These are phyloP conservation scores for Junonia oenone DNA, from an alignment of 2,888 invertebrate genomes.

Conservation along the genomic window DNA sequence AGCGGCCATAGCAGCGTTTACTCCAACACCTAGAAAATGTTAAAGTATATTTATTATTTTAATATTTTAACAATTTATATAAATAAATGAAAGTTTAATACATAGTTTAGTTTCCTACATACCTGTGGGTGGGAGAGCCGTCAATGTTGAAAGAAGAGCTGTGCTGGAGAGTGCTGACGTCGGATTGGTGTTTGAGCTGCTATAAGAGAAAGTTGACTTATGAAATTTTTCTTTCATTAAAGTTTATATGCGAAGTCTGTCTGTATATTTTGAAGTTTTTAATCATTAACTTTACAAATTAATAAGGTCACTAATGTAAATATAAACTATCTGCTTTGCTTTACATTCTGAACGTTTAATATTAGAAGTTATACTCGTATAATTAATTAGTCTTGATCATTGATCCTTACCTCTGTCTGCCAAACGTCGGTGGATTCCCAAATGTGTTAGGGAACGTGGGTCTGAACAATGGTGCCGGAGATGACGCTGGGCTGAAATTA, in stretches of 20 bases:
- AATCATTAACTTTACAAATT: too few relatives aligned
- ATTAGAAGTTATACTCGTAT: too few relatives aligned
- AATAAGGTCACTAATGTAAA: too few relatives aligned
- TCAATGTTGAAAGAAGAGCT: conserved; percentile 65
- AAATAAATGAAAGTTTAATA: too few relatives aligned
- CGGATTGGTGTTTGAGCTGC: conserved; percentile 57
- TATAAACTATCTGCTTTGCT: too few relatives aligned
- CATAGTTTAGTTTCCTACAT: background rate
- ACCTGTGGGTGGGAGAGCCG: conserved; percentile 67
- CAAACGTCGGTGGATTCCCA: conserved; percentile 78
- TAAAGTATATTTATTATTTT: background rate
- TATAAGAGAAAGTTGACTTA: too few relatives aligned
- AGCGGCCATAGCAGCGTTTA: conserved; percentile 75
- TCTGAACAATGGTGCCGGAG: conserved; percentile 84
- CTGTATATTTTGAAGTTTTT: too few relatives aligned
- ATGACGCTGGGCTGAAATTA: conserved; percentile 81
- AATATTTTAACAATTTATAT: too few relatives aligned
- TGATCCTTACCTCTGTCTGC: conserved; percentile 72
- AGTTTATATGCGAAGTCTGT: too few relatives aligned
- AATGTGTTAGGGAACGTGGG: conserved; percentile 86
- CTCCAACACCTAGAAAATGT: conserved; percentile 52
- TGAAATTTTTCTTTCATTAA: too few relatives aligned
- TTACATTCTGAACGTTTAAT: too few relatives aligned
- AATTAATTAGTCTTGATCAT: too few relatives aligned
- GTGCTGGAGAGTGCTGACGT: conserved; percentile 60